These are phyloP conservation scores for Clusia tigrina DNA, from an alignment of 2,888 invertebrate genomes.

Conservation along the genomic window DNA sequence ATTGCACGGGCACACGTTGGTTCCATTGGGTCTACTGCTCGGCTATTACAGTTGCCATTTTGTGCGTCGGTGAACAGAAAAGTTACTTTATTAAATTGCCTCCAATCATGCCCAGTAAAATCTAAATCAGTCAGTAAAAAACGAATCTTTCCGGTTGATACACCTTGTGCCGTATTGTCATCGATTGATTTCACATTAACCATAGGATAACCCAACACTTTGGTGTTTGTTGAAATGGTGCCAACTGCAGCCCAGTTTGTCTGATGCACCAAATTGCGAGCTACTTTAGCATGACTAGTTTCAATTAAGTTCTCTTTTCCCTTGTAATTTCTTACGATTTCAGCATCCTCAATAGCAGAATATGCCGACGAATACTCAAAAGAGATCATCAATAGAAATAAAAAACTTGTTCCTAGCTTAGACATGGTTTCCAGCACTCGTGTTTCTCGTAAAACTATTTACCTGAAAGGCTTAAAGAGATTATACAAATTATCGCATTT, in stretches of 20 bases:
- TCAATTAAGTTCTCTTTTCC: constrained; percentile 39
- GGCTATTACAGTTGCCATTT: constrained; percentile 49
- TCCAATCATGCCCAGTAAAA: constrained; percentile 62
- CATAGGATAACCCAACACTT: constrained; percentile 59
- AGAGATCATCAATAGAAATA: constrained; percentile 21
- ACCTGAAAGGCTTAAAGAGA: no score
- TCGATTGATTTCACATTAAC: constrained; percentile 63
- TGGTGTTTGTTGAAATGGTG: constrained; percentile 55
- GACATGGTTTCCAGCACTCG: no score
- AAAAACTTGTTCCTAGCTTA: neutral
- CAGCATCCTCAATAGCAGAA: constrained; percentile 50
- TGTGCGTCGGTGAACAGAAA: constrained; percentile 59
- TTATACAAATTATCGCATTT: no score
- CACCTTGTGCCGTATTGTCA: constrained; percentile 47
- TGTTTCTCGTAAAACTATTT: no score
- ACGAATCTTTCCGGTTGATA: constrained; percentile 59
- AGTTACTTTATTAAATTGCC: constrained; percentile 56
- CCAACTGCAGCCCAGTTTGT: constrained; percentile 61
- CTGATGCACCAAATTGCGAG: constrained; percentile 58
- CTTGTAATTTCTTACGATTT: constrained; percentile 46
- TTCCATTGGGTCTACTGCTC: constrained; percentile 62
- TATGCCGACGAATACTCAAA: no score
- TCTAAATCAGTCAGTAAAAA: constrained; percentile 62
- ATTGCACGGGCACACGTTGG: constrained; percentile 60
- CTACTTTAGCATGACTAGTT: constrained; percentile 59